Base-by-base conservation (phyloP, 2,797 vertebrate genomes). In the Microchirus variegatus region DNA sequence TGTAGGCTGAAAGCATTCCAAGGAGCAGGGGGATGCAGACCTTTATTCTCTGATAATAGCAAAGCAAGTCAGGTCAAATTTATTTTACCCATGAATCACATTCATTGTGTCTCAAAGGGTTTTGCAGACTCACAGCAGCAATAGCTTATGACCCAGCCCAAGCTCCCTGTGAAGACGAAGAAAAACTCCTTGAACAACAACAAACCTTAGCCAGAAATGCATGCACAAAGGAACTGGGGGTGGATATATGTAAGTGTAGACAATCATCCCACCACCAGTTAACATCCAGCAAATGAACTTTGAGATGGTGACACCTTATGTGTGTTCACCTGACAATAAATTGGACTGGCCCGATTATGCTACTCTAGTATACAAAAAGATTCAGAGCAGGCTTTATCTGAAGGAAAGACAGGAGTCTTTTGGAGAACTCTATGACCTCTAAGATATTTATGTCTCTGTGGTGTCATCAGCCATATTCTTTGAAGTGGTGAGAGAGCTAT, bases 21-120 rank as follows among this genome's bases (percentile, higher is more conserved):
- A 52, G 50, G 59, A 36, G 68, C 52, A 45, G 22, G 45, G 18
- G 36, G 48, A 69, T 35, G 31, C 53, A 52, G 37, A 41, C 48
- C 44, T 73, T 55, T 61, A 61, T 73, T 73, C 41, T 71, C n/a
- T 63, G 47, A 66, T 77, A 69, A 78, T 50, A 49, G 59, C 54
- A 70, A 67, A 68, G 54, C 62, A 59, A 73, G 53, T 67, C 75
- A 76, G 53, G 65, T 75, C 68, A 72, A 43, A 60, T 75, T 71
- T 80, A 53, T 63, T 67, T 59, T 49, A 41, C 41, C 22, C 53
- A 74, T 81, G 67, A 81, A 76, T 83, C 74, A 67, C n/a, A 61
- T 43, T 65, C 22, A 50, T 3, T 46, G n/a, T 63, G 16, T 67
- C 63, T 79, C 36, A 31, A 55, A 65, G 54, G 63, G 40, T 40